A percentile compares a stretch with the other conserved stretches of the same genome.
Evolutionary conservation across 1,140 invertebrate species (phyloP).

Genomic region (Heliconius nattereri): DNA sequence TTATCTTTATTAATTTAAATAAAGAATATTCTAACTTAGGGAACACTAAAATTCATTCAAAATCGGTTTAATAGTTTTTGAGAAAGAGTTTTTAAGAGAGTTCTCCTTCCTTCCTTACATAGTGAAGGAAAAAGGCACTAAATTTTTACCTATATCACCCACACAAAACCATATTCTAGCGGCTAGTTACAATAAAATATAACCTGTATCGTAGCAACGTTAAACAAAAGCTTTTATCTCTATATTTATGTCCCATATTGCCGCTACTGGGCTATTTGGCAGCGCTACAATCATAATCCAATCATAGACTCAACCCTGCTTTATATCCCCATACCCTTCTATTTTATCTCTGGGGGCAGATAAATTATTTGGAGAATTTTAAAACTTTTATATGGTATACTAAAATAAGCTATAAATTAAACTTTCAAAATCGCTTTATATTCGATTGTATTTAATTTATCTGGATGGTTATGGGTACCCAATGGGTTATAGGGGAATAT

Average conservation of each 20-base stretch:
- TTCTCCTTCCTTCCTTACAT: too few species aligned
- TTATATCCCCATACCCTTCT: slow-evolving; percentile 11
- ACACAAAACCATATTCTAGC: neutral
- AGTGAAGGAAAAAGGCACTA: too few species aligned
- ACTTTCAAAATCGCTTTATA: neutral
- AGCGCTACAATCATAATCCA: slow-evolving; percentile 28
- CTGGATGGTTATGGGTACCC: neutral
- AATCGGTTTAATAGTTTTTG: too few species aligned
- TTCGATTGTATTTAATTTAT: neutral
- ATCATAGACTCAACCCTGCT: slow-evolving; percentile 14
- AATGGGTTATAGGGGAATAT: neutral
- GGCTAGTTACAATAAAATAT: neutral
- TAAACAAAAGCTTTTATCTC: slow-evolving; percentile 21
- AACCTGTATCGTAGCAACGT: slow-evolving; percentile 8
- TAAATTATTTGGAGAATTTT: slow-evolving; percentile 7
- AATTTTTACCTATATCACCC: too few species aligned
- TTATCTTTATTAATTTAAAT: too few species aligned
- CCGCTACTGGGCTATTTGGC: slow-evolving; percentile 21
- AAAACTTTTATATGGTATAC: neutral
- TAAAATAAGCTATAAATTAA: neutral
- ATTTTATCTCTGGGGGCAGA: neutral
- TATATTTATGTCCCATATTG: slow-evolving; percentile 23
- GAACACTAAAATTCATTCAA: too few species aligned
- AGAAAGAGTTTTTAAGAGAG: too few species aligned
- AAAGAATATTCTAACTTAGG: too few species aligned